phyloP scores from a whole-genome alignment of 2,113 vertebrate species.

The Centrocercus urophasianus region DNA sequence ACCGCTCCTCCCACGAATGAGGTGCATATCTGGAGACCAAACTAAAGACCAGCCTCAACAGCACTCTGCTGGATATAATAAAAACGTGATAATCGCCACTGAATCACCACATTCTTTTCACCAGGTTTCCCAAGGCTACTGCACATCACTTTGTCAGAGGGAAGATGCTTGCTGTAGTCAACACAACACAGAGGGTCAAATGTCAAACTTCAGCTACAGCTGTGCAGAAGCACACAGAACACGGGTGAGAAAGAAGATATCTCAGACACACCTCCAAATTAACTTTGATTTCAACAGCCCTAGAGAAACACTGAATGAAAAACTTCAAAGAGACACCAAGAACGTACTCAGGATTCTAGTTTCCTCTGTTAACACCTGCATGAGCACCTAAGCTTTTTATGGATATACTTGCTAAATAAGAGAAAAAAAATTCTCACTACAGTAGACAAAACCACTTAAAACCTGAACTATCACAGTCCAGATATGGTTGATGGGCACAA shows the following conservation, averaged over 20 bases:
- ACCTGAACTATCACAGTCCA: neutral
- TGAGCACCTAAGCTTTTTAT: neutral
- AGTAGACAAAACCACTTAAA: neutral
- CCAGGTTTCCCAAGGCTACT: neutral
- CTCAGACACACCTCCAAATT: neutral
- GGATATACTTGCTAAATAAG: accelerated
- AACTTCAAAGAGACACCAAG: neutral
- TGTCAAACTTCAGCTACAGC: neutral
- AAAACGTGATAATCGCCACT: neutral
- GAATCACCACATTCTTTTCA: neutral
- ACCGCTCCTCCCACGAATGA: neutral
- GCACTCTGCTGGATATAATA: neutral
- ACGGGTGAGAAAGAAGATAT: neutral
- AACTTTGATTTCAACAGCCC: neutral
- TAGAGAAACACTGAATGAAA: neutral
- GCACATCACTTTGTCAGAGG: neutral
- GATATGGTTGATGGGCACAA: neutral
- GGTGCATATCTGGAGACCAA: neutral
- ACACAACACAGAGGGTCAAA: neutral
- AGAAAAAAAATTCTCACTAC: neutral
- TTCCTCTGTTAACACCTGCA: neutral
- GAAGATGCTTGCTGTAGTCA: neutral
- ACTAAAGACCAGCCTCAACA: neutral
- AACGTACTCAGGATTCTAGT: neutral
- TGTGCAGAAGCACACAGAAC: neutral